Evolutionary conservation across 2,797 vertebrate genomes (phyloP), one percentile per base, ranked within the genome.

Genomic region (Mallotus villosus): DNA sequence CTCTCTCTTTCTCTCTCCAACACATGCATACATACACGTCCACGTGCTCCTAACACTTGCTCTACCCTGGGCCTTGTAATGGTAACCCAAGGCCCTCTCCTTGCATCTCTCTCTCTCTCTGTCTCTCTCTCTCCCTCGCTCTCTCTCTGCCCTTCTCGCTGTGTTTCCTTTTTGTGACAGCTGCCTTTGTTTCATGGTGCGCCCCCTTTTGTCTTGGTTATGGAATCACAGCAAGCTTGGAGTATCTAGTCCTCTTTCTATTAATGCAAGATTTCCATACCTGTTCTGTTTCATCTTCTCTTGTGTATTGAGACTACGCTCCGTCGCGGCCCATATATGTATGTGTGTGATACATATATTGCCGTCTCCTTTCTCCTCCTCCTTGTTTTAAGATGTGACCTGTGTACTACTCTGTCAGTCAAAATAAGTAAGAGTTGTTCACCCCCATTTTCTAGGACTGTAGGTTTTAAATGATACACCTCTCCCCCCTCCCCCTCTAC

Each of bases 161-260:
- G 55, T 86, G 82, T 78, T 70, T 76, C 83, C 27, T 27, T 85
- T 87, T 89, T 80, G 86, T 90, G 83, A 88, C 82, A 82, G 90
- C 90, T 91, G 86, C 86, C 86, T 90, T 84, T 84, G 81, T 91
- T 80, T 88, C 81, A 87, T 94, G 93, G 93, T 96, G 94, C 93
- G 41, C 41, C 41, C 93, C 86, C 71, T 92, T 94, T 94, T 93
- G 93, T 97, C 94, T 95, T 96, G 92, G 94, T 95, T 93, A 93
- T 91, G 84, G 94, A 94, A 94, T 95, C 95, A 95, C 94, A 94
- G 94, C 90, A 94, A 96, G 94, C 92, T 96, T 96, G 94, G 94
- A 94, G 93, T 95, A 92, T 93, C 86, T 95, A 92, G 87, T 90
- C 83, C 88, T 88, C 60, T 78, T 91, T 91, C 84, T 89, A 86